Base-by-base conservation (phyloP, 2,113 vertebrate genomes). In the Plecturocebus donacophilus region DNA sequence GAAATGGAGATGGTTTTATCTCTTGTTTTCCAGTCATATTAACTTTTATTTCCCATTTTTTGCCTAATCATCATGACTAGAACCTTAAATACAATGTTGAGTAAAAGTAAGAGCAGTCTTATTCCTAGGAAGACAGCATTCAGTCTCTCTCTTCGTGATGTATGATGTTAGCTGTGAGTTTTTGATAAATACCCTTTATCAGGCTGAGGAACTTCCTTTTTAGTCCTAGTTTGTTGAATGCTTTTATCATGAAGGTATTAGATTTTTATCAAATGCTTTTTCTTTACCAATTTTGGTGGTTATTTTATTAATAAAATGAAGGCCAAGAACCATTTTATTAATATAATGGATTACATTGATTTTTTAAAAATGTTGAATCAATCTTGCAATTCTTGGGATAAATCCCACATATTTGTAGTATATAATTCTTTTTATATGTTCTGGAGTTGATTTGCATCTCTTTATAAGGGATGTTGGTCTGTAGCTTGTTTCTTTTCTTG, bases 191-290 rank as follows among this genome's bases (percentile, higher is more conserved):
- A 54, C 6, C 19, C 70, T 89, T 81, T 89, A 92, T 40, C 40
- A 52, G 17, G 4, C 85, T 92, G 38, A 97, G 38, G 88, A 84
- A 82, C 4, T 87, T 87, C 32, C 9, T n/a, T 75, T 82, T 66
- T 84, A 79, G 73, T 38, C 27, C 32, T 93, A 79, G n/a, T 76
- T 94, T 56, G 30, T 66, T 92, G 58, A 42, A 10, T 61, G 8
- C 84, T 83, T 94, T 94, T 79, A 85, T 89, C 52, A 81, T 85
- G 35, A 94, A 86, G 2, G 10, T 19, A 42, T 86, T 89, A 9
- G 61, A 54, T 80, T 97, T 64, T 82, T 91, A n/a, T 91, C 30
- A 87, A 38, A 42, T 93, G 9, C 42, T 93, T 84, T 90, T 93
- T 56, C 45, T 77, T 3, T 25, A 20, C 56, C 27, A 83, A 35